Percentiles rank a stretch among this genome's conserved stretches.
These are phyloP conservation scores for Magallana angulata DNA, from an alignment of 1,140 invertebrate species.

Conservation along the genomic window DNA sequence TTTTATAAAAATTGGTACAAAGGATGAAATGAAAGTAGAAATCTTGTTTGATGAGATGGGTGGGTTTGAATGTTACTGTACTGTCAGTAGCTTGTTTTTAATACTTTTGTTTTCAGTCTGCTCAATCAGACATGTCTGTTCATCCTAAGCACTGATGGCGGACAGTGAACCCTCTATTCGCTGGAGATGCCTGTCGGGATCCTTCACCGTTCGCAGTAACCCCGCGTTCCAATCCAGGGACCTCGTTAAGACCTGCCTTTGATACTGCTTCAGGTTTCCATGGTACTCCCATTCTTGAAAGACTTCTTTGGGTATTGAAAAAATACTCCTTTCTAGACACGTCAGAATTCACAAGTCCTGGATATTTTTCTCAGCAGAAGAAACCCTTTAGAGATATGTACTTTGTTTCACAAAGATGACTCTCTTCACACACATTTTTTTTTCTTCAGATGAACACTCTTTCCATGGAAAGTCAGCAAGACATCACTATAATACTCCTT, in stretches of 20 bases:
- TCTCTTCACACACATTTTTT: not conserved
- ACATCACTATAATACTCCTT: not conserved
- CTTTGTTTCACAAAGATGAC: constrained; percentile 33
- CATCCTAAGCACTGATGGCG: not conserved
- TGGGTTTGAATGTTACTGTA: constrained; percentile 24
- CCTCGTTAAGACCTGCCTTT: not conserved
- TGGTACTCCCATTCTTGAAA: constrained; percentile 32
- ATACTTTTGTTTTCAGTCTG: not conserved
- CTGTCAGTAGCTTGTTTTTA: constrained; percentile 11
- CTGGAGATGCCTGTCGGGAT: not conserved
- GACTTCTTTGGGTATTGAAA: constrained; percentile 28
- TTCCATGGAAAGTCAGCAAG: constrained; percentile 7
- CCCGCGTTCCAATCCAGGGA: not conserved
- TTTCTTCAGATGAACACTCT: constrained; percentile 22
- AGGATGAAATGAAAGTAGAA: constrained; percentile 10
- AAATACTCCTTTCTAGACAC: constrained; percentile 4
- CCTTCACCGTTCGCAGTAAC: not conserved
- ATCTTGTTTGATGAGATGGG: not conserved
- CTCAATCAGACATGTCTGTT: not conserved
- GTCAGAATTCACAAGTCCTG: constrained; percentile 26
- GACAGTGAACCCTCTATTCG: not conserved
- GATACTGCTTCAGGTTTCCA: constrained; percentile 2
- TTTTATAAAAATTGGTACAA: constrained; percentile 9
- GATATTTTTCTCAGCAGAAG: constrained; percentile 3
- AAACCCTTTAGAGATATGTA: constrained; percentile 2